Evolutionary conservation across 2,113 vertebrate species (phyloP).

Genomic region (Pelmatolapia mariae): DNA sequence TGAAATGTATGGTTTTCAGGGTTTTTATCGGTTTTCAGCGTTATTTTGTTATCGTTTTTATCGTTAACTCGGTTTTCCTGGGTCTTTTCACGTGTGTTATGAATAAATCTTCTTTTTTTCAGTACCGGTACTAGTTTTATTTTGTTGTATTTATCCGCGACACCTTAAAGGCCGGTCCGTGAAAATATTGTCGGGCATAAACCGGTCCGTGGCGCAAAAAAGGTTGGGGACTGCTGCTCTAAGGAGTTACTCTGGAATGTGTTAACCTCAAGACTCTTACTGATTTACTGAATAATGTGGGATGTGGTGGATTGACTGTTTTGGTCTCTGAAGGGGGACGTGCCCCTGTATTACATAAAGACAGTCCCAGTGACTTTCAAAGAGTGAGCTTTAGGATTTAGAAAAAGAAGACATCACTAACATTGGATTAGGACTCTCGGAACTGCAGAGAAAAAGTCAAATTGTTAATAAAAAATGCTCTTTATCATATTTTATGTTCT

Average conservation of each 20-base stretch:
- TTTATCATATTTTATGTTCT: neutral
- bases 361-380: neutral
- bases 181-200: too few relatives aligned
- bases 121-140: too few relatives aligned
- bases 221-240: too few relatives aligned
- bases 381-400: neutral
- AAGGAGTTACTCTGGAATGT: neutral
- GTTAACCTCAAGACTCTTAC: neutral
- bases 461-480: neutral
- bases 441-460: neutral
- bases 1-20: too few relatives aligned
- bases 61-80: too few relatives aligned
- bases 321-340: neutral
- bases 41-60: too few relatives aligned
- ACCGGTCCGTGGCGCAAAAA: too few relatives aligned
- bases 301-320: neutral
- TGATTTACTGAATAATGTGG: neutral
- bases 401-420: neutral
- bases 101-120: too few relatives aligned
- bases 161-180: too few relatives aligned
- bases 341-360: fast-evolving
- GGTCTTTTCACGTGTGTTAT: too few relatives aligned
- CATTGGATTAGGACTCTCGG: neutral
- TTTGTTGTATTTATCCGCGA: too few relatives aligned
- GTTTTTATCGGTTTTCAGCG: too few relatives aligned